A percentile compares a stretch with the other conserved stretches of the same genome.
These are phyloP conservation scores for Distichodus sexfasciatus DNA, from an alignment of 2,797 vertebrate genomes.

Conservation along the genomic window DNA sequence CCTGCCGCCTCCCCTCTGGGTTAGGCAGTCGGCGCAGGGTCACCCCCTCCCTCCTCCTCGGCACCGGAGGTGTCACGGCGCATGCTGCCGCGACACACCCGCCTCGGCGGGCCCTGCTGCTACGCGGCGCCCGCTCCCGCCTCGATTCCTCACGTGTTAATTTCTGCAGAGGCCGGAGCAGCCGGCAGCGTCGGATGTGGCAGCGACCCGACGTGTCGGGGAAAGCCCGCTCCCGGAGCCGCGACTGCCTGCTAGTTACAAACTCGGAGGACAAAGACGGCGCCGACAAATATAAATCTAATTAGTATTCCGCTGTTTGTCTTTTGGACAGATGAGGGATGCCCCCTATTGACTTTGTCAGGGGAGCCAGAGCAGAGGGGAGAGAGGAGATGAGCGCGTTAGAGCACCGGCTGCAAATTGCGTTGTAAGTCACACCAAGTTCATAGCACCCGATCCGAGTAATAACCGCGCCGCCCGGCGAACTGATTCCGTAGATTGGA, in stretches of 20 bases:
- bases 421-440: slow-evolving; percentile 87
- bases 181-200: not conserved
- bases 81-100: slow-evolving; percentile 15
- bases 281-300: slow-evolving; percentile 82
- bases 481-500: slow-evolving; percentile 78
- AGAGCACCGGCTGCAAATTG: slow-evolving; percentile 90
- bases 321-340: slow-evolving; percentile 98
- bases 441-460: slow-evolving; percentile 83
- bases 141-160: slow-evolving; percentile 14
- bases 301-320: slow-evolving; percentile 96
- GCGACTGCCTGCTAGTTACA: slow-evolving; percentile 45
- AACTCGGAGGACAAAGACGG: slow-evolving; percentile 49
- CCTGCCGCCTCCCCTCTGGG: slow-evolving; percentile 80
- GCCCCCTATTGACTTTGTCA: slow-evolving; percentile 98
- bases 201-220: slow-evolving; percentile 12
- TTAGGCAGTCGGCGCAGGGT: slow-evolving; percentile 82
- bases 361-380: slow-evolving; percentile 81
- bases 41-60: slow-evolving; percentile 71
- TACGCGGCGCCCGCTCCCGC: slow-evolving; percentile 6
- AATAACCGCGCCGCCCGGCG: slow-evolving; percentile 83
- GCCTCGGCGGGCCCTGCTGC: slow-evolving; percentile 16
- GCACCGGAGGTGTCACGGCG: slow-evolving; percentile 27
- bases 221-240: slow-evolving; percentile 36
- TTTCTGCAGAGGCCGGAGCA: not conserved
- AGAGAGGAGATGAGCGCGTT: slow-evolving; percentile 69